Conservation (phyloP, 1,140 invertebrate genomes). For the Colletes latitarsis region DNA sequence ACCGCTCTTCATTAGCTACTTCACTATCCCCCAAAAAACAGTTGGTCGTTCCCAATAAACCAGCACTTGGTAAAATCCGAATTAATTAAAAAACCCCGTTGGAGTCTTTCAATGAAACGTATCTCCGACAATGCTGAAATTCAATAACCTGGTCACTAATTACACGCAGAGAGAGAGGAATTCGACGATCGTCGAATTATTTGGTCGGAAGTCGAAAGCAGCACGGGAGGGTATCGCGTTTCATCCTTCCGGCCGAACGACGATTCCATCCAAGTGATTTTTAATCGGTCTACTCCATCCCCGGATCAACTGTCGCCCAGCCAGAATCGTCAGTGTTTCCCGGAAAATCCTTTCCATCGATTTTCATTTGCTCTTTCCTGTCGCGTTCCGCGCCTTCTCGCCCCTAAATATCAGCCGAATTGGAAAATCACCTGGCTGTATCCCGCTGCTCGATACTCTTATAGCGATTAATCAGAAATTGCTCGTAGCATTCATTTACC, state of each 20-base stretch:
- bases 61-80: neutral
- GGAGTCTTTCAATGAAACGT: neutral
- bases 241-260: conserved; percentile 48
- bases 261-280: conserved; percentile 59
- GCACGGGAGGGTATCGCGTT: conserved; percentile 3
- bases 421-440: neutral
- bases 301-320: neutral
- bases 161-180: conserved; percentile 44
- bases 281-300: conserved; percentile 54
- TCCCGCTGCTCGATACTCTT: no score
- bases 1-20: neutral
- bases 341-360: neutral
- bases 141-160: conserved; percentile 61
- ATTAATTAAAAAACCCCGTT: conserved; percentile 15
- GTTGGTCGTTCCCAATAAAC: neutral
- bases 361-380: neutral
- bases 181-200: conserved; percentile 59
- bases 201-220: conserved; percentile 62
- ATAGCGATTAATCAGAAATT: no score
- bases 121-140: neutral
- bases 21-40: neutral
- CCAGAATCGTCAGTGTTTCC: neutral
- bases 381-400: neutral
- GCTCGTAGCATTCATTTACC: no score
- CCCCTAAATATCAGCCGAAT: neutral